Percentiles rank a stretch among this genome's conserved stretches.
These are phyloP conservation scores for Phasia obesa DNA, from an alignment of 2,888 invertebrate species.

Conservation along the genomic window DNA sequence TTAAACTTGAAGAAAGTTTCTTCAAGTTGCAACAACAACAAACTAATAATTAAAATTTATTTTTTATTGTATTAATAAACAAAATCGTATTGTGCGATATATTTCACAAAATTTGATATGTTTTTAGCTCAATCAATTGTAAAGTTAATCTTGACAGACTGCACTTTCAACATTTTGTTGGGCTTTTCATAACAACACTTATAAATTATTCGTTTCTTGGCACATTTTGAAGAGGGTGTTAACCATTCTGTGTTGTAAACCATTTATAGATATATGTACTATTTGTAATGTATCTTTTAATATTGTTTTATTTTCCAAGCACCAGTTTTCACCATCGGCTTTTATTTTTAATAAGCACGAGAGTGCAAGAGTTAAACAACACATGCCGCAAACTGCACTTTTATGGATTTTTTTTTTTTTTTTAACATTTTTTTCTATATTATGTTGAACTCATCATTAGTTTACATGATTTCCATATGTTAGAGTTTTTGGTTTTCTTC, in stretches of 20 bases:
- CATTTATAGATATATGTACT: conserved; percentile 26
- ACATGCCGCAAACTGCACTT: conserved; percentile 81
- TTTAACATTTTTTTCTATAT: conserved; percentile 4
- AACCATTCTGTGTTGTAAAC: conserved; percentile 45
- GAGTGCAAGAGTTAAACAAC: conserved; percentile 78
- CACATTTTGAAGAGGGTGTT: conserved; percentile 68
- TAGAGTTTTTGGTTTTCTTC: conserved; percentile 14
- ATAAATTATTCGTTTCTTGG: not conserved
- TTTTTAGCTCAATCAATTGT: too few species aligned
- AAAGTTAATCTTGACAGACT: too few species aligned
- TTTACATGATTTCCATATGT: conserved; percentile 80
- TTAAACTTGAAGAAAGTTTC: too few species aligned
- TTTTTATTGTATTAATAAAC: too few species aligned
- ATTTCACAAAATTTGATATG: too few species aligned
- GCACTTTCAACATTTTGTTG: not conserved
- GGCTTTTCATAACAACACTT: not conserved
- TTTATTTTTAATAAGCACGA: conserved; percentile 76
- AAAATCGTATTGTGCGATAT: too few species aligned
- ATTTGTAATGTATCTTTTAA: conserved; percentile 40
- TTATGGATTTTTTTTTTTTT: conserved; percentile 75
- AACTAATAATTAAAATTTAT: too few species aligned
- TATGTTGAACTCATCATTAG: conserved; percentile 73
- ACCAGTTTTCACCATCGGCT: conserved; percentile 73
- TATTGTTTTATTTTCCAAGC: conserved; percentile 23
- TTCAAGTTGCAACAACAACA: too few species aligned